Conservation (phyloP, 2,888 invertebrate species). For the Creontiades dilutus region DNA sequence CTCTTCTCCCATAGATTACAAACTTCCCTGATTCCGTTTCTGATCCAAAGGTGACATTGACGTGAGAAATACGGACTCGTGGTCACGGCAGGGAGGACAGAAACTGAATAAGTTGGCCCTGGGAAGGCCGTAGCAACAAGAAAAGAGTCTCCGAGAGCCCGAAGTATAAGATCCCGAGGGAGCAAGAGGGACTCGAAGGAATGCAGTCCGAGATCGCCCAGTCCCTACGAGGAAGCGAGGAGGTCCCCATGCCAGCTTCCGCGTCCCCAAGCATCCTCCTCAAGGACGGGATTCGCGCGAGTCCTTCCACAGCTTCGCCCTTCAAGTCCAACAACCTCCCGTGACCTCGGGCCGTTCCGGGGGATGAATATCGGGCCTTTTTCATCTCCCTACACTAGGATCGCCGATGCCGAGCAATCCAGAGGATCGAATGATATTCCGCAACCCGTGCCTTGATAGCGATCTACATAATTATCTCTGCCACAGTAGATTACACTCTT, state of each 20-base stretch:
- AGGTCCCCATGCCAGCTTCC: constrained; percentile 22
- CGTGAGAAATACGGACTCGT: no score
- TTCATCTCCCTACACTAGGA: neutral
- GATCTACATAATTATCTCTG: no score
- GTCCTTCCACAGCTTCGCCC: constrained; percentile 18
- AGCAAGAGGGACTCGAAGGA: constrained; percentile 1
- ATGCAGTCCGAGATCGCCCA: constrained; percentile 33
- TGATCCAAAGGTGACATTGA: no score
- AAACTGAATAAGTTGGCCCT: no score
- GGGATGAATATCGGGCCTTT: neutral
- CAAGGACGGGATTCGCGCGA: constrained; percentile 28
- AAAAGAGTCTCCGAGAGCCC: neutral
- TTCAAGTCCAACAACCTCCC: constrained; percentile 65
- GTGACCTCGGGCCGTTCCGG: constrained; percentile 49
- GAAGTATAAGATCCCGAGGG: neutral
- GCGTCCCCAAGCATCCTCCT: constrained; percentile 37
- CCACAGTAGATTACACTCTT: no score
- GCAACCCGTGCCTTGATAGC: no score
- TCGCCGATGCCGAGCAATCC: neutral
- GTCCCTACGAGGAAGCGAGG: constrained; percentile 32
- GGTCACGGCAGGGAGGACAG: no score
- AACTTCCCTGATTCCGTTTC: no score
- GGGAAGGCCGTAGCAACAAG: no score
- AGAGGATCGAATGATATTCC: neutral
- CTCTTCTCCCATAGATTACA: no score